Base-by-base conservation (phyloP, 2,888 invertebrate genomes). In the Baronia brevicornis region DNA sequence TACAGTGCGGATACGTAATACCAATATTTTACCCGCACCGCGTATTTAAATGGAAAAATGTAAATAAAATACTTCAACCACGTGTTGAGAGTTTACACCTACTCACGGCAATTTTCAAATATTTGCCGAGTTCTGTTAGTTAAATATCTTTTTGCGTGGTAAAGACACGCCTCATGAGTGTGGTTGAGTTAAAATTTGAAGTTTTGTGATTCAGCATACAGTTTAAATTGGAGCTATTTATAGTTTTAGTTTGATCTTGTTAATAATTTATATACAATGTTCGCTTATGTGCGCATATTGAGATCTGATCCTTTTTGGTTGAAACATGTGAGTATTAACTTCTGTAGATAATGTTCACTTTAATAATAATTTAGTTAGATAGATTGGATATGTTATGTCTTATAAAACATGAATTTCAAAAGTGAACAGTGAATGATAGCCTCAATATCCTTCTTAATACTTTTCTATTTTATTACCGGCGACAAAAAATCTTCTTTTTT, bases 71-170 rank as follows among this genome's bases (percentile, higher is more conserved):
- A 41, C 36, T 29, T 37, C 30, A 28, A 28, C 36, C 37, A 39
- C 43, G 39, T 45, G 45, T 33, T 36, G 39, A 31, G 36, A 38
- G 27, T 39, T 29, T 31, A 30, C 36, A 21, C 36, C 41, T 38
- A 41, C 37, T 24, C 25, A 28, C 5, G 29, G 13, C 23, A 22
- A 29, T 38, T 29, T 30, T 33, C 33, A 19, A 26, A 30, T 8
- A 19, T 25, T 5, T 21, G 18, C 30, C 17, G 24, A 24, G 7
- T 26, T 30, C 26, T 31, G 25, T 26, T 31, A 19, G 30, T 27
- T 30, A 22, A 31, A 36, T 31, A 35, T 35, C 25, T 29, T 22
- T 33, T 33, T 27, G 26, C 30, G 21, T 26, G 27, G 36, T 31
- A 31, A 27, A 30, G 30, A 22, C 27, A 18, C 36, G 29, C 9